phyloP scores from a whole-genome alignment of 2,113 vertebrate genomes.

The Carassius carassius region DNA sequence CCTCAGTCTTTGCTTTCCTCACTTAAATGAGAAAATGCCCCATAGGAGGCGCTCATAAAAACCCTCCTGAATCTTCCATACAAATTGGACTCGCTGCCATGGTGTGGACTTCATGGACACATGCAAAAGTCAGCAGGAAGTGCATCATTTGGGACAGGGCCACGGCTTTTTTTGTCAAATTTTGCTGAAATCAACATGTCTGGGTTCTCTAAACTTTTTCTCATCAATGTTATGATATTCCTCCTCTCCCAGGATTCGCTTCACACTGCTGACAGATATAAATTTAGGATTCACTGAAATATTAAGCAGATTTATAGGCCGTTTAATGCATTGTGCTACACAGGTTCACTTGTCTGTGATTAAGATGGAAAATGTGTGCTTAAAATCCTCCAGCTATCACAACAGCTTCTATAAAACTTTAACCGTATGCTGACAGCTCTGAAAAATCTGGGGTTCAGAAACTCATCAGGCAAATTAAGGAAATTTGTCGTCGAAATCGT shows the following conservation, averaged over 20 bases:
- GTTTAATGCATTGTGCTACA: not conserved
- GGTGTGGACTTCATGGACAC: not conserved
- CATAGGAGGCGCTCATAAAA: not conserved
- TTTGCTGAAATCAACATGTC: not conserved
- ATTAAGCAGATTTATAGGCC: conserved; percentile 3
- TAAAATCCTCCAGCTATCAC: too few species aligned
- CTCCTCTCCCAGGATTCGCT: not conserved
- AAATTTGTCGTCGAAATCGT: not conserved
- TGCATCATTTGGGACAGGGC: not conserved
- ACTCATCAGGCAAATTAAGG: not conserved
- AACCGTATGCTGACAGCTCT: not conserved
- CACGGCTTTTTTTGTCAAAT: not conserved
- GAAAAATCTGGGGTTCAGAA: not conserved
- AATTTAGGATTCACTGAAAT: not conserved
- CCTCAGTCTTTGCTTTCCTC: not conserved
- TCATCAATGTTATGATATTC: not conserved
- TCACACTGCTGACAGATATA: conserved; percentile 7
- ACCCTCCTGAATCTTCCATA: not conserved
- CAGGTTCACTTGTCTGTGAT: not conserved
- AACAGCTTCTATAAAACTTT: not conserved
- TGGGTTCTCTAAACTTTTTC: not conserved
- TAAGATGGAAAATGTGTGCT: too few species aligned
- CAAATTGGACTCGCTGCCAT: not conserved
- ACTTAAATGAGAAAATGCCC: not conserved
- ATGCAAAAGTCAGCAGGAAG: not conserved